Evolutionary conservation across 1,140 invertebrate genomes (phyloP), one percentile per base, ranked within the genome.

Genomic region (Cataglyphis hispanica): DNA sequence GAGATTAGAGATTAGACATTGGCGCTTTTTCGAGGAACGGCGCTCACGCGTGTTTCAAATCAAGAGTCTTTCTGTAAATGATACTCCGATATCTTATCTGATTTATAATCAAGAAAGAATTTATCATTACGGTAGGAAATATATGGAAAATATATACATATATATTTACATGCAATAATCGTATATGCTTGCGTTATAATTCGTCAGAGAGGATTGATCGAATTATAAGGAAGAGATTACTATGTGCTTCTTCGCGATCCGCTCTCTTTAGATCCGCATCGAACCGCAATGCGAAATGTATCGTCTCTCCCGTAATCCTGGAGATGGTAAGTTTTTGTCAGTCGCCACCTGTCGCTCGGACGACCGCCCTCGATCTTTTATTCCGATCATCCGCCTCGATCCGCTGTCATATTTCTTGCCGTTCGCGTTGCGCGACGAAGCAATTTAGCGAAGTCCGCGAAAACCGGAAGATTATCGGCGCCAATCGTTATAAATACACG

Each of bases 371-470:
- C 91, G 87, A 91, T 91, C 87, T 88, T 91, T 91, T 92, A 92
- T 89, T 91, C 87, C 89, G 90, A 92, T 92, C 89, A 88, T 88
- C 87, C 70, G 87, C 77, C 58, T 84, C 86, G 88, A 90, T 90
- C 87, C 81, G 70, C 88, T 91, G 91, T 93, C 90, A 92, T 92
- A 92, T 92, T 93, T 93, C 92, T 93, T 93, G 80, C 84, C 61
- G 64, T 64, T 64, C 85, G 74, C 85, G 37, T 61, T 89, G 27
- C 86, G 83, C 89, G 90, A 91, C 87, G 87, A 92, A 70, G 84
- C 86, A 93, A 92, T 93, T 92, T 92, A 92, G 87, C 84, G 40
- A 40, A 60, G n/a, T 58, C 70, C 78, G 64, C 66, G 75, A 66
- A 64, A 72, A 77, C 74, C 72, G 43, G 22, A 74, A 22, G n/a